Conservation (phyloP, 2,797 vertebrate species). For the Dromococcyx pavoninus region DNA sequence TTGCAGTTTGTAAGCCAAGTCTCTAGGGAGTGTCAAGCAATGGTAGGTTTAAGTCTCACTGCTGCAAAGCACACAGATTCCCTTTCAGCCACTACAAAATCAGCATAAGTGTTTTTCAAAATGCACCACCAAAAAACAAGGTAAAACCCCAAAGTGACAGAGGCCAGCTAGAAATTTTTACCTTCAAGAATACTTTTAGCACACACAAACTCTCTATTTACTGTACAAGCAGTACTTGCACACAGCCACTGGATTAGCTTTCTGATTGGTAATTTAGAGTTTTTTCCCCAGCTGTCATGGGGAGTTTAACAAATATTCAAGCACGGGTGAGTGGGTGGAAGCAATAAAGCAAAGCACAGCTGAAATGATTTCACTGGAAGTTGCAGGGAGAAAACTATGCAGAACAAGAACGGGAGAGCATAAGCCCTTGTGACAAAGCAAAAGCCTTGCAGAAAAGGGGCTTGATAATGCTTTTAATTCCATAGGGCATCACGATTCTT, state of each 20-base stretch:
- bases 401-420: not conserved
- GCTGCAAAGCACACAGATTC: not conserved
- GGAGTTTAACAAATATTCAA: slow-evolving; percentile 32
- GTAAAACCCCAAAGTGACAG: not conserved
- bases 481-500: not conserved
- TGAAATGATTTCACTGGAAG: slow-evolving; percentile 39
- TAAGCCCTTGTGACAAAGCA: slow-evolving; percentile 30
- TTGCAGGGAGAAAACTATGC: not conserved
- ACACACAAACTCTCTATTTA: not conserved
- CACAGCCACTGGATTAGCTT: not conserved
- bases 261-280: slow-evolving; percentile 34
- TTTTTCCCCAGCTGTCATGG: slow-evolving; percentile 22
- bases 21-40: not conserved
- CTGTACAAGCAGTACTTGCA: slow-evolving; percentile 13
- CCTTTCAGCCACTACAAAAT: not conserved
- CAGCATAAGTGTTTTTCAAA: not conserved
- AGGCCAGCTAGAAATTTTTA: not conserved
- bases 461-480: slow-evolving; percentile 17
- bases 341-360: slow-evolving; percentile 43
- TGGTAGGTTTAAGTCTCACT: not conserved
- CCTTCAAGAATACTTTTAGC: not conserved
- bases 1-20: slow-evolving; percentile 18
- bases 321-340: slow-evolving; percentile 38
- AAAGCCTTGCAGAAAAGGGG: slow-evolving; percentile 15
- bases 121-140: not conserved